phyloP scores from a whole-genome alignment of 2,113 vertebrate species.

The Collichthys lucidus region DNA sequence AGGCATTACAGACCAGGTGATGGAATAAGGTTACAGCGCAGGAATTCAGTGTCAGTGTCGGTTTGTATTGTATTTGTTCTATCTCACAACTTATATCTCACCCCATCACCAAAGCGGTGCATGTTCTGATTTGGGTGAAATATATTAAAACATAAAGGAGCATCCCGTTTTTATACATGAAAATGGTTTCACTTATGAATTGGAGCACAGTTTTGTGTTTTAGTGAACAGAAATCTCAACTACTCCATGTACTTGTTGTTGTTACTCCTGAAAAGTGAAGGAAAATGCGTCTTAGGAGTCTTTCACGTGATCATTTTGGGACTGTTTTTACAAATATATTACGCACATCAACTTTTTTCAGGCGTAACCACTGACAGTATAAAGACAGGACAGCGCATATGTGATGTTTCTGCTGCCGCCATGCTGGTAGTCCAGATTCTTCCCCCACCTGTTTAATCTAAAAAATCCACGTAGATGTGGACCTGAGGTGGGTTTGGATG shows the following conservation, averaged over 20 bases:
- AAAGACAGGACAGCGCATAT: background rate
- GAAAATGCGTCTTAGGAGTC: background rate
- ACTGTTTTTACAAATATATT: background rate
- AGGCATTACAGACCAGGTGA: slow-evolving; percentile 70
- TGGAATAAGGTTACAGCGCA: slow-evolving; percentile 63
- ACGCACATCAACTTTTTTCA: background rate
- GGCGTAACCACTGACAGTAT: too few relatives aligned
- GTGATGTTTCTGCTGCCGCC: too few relatives aligned
- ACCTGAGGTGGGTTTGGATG: too few relatives aligned
- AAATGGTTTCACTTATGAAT: background rate
- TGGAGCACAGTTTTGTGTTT: background rate
- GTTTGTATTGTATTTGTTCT: slow-evolving; percentile 42
- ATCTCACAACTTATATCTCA: background rate
- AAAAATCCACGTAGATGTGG: too few relatives aligned
- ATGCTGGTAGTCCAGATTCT: too few relatives aligned
- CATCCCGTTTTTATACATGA: background rate
- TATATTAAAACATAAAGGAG: background rate
- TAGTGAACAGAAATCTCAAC: background rate
- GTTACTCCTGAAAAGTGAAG: slow-evolving; percentile 1
- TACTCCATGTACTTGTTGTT: background rate
- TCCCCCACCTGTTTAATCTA: too few relatives aligned
- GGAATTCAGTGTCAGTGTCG: slow-evolving; percentile 32
- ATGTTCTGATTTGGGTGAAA: background rate
- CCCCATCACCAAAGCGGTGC: background rate
- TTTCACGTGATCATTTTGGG: background rate